Base-by-base conservation (phyloP, 2,113 vertebrate species). In the Chauna torquata region DNA sequence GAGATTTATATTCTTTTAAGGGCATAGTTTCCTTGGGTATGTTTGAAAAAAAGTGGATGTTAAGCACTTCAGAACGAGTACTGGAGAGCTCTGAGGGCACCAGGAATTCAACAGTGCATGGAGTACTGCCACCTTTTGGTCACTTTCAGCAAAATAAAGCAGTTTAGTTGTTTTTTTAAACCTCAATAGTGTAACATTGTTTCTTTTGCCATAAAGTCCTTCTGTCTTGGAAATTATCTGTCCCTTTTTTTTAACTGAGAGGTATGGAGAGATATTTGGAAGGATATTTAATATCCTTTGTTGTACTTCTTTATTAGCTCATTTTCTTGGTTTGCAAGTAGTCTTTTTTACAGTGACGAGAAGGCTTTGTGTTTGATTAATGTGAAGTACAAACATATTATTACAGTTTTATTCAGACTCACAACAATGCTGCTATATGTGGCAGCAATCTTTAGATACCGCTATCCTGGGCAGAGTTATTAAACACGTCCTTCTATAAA, bases 71-170 rank as follows among this genome's bases (percentile, higher is more conserved):
- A 7, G 64, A 62, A 47, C 3, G 55, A 93, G 36, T 1, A 42
- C 77, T 87, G 86, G 92, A 44, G 6, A 61, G 88, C 61, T 52
- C 79, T 12, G 49, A 86, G 94, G 94, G 83, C 83, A 81, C 69
- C 85, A 47, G 86, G 55, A 64, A 2, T 52, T 32, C 42, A 70
- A 87, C 66, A 69, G 76, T 65, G 95, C 79, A 50, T 91, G 82
- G n/a, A 64, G 96, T 94, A 94, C 97, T 98, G 98, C 98, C 98
- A 98, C 90, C 98, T 98, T 92, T 97, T 78, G 98, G 97, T 64
- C 62, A 79, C 52, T 96, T 72, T 22, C 14, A 69, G 92, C 55
- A 62, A 95, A 83, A 93, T 52, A 52, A n/a, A 25, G 72, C 52
- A n/a, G 42, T 81, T 74, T 38, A 24, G 36, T 80, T 64, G 8